Evolutionary conservation across 2,888 invertebrate genomes (phyloP).

Genomic region (Cynaeus angustus): DNA sequence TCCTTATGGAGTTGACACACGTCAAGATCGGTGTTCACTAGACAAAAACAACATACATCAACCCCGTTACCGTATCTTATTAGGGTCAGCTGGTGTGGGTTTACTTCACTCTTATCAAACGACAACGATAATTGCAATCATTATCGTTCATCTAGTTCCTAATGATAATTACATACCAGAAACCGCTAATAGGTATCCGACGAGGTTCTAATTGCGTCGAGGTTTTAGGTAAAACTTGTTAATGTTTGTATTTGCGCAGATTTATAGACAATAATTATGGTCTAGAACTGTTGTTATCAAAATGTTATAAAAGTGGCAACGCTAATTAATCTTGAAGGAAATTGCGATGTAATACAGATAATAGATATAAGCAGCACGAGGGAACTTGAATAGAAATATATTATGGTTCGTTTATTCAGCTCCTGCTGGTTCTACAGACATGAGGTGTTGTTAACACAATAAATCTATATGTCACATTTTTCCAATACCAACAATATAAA

Average conservation of each 20-base stretch:
- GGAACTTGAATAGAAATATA: slow-evolving; percentile 29
- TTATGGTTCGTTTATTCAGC: slow-evolving; percentile 35
- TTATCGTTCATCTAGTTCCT: slow-evolving; percentile 26
- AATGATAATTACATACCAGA: slow-evolving; percentile 24
- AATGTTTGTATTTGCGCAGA: slow-evolving; percentile 34
- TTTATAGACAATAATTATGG: slow-evolving; percentile 26
- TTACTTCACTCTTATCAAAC: slow-evolving; percentile 14
- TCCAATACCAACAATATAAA: slow-evolving; percentile 13
- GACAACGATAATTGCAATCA: slow-evolving; percentile 19
- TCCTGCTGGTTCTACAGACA: slow-evolving; percentile 36
- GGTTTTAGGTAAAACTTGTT: slow-evolving; percentile 27
- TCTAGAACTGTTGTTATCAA: not conserved
- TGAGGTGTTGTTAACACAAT: slow-evolving; percentile 35
- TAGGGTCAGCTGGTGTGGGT: slow-evolving; percentile 30
- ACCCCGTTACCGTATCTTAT: slow-evolving; percentile 32
- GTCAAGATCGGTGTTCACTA: slow-evolving; percentile 24
- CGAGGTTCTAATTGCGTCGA: slow-evolving; percentile 29
- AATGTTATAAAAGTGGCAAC: slow-evolving; percentile 26
- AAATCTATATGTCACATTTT: slow-evolving; percentile 37
- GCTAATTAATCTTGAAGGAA: slow-evolving; percentile 44
- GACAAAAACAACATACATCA: slow-evolving; percentile 36
- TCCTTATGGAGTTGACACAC: slow-evolving; percentile 28
- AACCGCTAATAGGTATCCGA: slow-evolving; percentile 18
- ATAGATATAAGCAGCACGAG: slow-evolving; percentile 34
- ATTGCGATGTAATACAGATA: slow-evolving; percentile 38